A percentile compares a stretch with the other conserved stretches of the same genome.
Conservation (phyloP, 1,140 invertebrate genomes). For the Bombus sibiricus region DNA sequence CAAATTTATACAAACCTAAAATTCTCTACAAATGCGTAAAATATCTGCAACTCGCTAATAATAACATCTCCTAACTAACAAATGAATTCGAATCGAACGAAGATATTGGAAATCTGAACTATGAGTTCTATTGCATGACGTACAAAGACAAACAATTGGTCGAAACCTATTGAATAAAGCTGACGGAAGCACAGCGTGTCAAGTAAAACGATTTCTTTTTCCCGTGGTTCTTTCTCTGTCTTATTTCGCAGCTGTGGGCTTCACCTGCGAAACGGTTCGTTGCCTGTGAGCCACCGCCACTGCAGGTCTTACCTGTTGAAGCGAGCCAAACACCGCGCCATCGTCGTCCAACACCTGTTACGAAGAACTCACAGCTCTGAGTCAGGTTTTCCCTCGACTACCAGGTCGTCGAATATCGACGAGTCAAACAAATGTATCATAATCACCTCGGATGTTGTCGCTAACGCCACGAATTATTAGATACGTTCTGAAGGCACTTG, state of each 20-base stretch:
- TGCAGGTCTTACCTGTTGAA: constrained; percentile 65
- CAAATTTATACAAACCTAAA: neutral
- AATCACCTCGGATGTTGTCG: neutral
- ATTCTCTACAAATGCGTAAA: neutral
- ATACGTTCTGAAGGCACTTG: neutral
- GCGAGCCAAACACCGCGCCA: constrained; percentile 48
- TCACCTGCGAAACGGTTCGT: constrained; percentile 70
- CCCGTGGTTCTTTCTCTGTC: constrained; percentile 19
- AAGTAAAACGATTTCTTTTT: constrained; percentile 67
- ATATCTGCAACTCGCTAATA: no score
- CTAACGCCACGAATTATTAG: neutral
- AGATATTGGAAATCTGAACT: neutral
- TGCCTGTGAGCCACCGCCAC: constrained; percentile 55
- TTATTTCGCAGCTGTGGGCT: constrained; percentile 62
- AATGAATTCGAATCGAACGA: neutral
- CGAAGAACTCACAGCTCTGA: constrained; percentile 45
- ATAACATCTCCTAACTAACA: neutral
- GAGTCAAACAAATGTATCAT: constrained; percentile 20
- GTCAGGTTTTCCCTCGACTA: constrained; percentile 42
- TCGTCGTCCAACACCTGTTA: constrained; percentile 70
- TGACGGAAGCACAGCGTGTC: constrained; percentile 48
- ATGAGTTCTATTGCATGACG: neutral
- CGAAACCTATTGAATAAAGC: neutral
- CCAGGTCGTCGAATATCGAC: constrained; percentile 36
- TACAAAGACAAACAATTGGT: neutral